These are phyloP conservation scores for Cyclargus thomasi DNA, from an alignment of 1,140 invertebrate genomes.

Conservation along the genomic window DNA sequence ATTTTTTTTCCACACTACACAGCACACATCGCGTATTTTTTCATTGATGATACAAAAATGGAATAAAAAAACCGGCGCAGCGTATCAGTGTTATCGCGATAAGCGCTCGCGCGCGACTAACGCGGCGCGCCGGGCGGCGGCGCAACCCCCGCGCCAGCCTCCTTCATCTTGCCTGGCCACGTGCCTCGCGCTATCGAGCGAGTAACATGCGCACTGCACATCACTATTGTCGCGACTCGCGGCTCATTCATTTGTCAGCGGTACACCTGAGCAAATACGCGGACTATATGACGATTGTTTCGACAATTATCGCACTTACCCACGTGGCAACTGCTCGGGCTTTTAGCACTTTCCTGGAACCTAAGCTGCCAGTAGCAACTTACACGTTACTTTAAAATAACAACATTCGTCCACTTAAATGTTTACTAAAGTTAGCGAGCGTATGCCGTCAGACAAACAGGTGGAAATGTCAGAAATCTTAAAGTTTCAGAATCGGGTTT, in stretches of 20 bases:
- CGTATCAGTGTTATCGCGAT: constrained; percentile 35
- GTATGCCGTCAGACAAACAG: too few species aligned
- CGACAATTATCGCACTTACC: constrained; percentile 36
- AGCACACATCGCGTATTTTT: constrained; percentile 35
- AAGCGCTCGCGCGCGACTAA: constrained; percentile 58
- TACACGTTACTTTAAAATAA: not conserved
- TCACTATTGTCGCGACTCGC: constrained; percentile 50
- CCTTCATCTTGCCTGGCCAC: constrained; percentile 57
- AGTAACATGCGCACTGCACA: constrained; percentile 61
- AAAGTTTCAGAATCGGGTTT: too few species aligned
- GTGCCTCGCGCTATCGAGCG: constrained; percentile 64
- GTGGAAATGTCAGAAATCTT: too few species aligned
- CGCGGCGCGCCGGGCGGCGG: constrained; percentile 37
- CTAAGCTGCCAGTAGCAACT: too few species aligned
- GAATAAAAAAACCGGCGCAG: constrained; percentile 34
- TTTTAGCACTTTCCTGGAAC: not conserved
- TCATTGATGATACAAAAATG: constrained; percentile 27
- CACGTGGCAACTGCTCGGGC: not conserved
- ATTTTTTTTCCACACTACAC: constrained; percentile 33
- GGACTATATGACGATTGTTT: constrained; percentile 52
- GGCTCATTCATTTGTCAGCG: constrained; percentile 64
- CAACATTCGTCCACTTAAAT: too few species aligned
- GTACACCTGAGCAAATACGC: constrained; percentile 68
- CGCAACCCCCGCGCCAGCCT: constrained; percentile 46
- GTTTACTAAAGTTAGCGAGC: too few species aligned